Percentiles rank a stretch among this genome's conserved stretches.
Evolutionary conservation across 2,113 vertebrate species (phyloP).

Genomic region (Neodon shergylaensis): DNA sequence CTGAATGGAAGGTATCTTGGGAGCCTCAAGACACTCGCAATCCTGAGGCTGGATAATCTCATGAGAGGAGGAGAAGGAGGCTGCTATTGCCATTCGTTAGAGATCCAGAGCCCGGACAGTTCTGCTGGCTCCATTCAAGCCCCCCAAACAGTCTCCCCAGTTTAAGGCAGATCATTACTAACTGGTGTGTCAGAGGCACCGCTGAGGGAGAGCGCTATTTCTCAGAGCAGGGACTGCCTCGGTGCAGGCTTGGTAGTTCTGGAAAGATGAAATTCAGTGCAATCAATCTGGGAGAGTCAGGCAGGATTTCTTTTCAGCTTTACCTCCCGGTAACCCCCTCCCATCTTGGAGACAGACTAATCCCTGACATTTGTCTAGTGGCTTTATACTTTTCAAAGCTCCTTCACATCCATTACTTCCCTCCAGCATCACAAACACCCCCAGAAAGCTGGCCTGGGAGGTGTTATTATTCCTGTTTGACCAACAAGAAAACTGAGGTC

Average conservation of each 20-base stretch:
- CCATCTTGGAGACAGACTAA: conserved; percentile 65
- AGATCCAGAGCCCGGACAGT: conserved; percentile 34
- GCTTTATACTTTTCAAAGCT: conserved; percentile 68
- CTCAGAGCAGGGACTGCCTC: conserved; percentile 43
- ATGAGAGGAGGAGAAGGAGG: background rate
- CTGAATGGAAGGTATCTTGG: background rate
- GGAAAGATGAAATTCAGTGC: conserved; percentile 61
- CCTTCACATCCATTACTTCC: conserved; percentile 59
- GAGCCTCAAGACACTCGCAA: background rate
- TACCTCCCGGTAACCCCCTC: conserved; percentile 58
- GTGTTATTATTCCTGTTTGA: conserved; percentile 58
- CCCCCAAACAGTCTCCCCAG: background rate
- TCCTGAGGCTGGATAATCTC: background rate
- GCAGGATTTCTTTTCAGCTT: conserved; percentile 70
- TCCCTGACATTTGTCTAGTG: conserved; percentile 71
- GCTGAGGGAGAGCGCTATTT: conserved; percentile 42
- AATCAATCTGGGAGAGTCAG: conserved; percentile 61
- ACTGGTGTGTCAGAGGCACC: conserved; percentile 1
- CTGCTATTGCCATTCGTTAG: conserved; percentile 15
- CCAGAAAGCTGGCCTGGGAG: background rate
- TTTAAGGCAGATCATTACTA: conserved; percentile 67
- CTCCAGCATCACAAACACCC: conserved; percentile 39
- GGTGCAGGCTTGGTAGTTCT: conserved; percentile 37
- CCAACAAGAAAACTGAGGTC: conserved; percentile 63
- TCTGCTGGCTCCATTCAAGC: background rate